Percentiles rank a stretch among this genome's conserved stretches.
Conservation (phyloP, 2,113 vertebrate genomes). For the Lasiurus borealis region DNA sequence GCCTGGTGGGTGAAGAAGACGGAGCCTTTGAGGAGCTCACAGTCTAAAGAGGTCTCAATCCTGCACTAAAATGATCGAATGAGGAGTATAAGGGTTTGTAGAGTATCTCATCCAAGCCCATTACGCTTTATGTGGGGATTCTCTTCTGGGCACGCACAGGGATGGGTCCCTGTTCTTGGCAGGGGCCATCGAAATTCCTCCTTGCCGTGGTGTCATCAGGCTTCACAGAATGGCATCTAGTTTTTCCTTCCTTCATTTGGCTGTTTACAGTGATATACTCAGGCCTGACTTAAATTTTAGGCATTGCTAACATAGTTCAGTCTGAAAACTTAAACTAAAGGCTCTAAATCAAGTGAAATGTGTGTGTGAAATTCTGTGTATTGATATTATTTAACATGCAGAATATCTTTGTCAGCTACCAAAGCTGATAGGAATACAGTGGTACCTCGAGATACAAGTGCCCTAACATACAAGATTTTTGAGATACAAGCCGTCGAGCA, state of each 20-base stretch:
- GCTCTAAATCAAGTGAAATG: constrained; percentile 34
- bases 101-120: neutral
- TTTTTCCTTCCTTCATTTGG: constrained; percentile 21
- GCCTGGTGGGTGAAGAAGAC: neutral
- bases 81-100: neutral
- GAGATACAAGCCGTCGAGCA: too few relatives aligned
- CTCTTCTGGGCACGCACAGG: neutral
- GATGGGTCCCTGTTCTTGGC: neutral
- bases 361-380: neutral
- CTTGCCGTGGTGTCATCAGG: neutral
- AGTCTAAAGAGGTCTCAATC: neutral
- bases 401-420: neutral
- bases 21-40: neutral
- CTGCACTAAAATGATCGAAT: neutral
- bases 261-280: neutral
- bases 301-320: constrained; percentile 29
- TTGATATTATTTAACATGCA: constrained; percentile 20
- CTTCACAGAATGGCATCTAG: neutral
- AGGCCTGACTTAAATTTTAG: constrained; percentile 1
- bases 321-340: neutral
- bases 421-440: neutral
- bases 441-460: too few relatives aligned
- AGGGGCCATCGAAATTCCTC: fast-evolving
- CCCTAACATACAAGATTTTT: too few relatives aligned
- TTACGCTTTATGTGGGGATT: neutral